A percentile compares a stretch with the other conserved stretches of the same genome.
Conservation (phyloP, 1,140 invertebrate species). For the Bombus picipes region DNA sequence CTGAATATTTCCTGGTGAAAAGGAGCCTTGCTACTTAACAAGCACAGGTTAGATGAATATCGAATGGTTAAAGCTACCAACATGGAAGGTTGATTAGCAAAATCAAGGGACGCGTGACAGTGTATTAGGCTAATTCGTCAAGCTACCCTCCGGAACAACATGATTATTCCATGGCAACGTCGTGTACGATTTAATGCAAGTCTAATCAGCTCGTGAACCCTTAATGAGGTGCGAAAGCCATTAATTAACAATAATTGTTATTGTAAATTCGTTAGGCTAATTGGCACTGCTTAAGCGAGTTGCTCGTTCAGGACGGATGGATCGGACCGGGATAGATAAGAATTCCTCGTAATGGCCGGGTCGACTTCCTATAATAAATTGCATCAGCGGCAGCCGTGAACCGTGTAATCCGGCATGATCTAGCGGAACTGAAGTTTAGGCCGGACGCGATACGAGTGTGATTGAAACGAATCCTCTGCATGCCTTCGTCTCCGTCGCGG, state of each 20-base stretch:
- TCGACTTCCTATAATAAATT: slow-evolving; percentile 4
- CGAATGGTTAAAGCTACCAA: too few species aligned
- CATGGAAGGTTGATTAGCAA: background rate
- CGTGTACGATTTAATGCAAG: background rate
- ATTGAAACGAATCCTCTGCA: background rate
- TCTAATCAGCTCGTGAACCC: slow-evolving; percentile 19
- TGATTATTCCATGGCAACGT: slow-evolving; percentile 6
- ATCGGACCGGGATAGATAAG: background rate
- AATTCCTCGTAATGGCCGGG: background rate
- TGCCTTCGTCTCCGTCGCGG: slow-evolving; percentile 58
- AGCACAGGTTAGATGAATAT: too few species aligned
- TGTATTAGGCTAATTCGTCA: background rate
- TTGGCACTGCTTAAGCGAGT: background rate
- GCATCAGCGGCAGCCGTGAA: background rate
- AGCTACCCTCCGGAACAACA: background rate
- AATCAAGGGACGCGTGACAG: background rate
- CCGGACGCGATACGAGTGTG: slow-evolving; percentile 13
- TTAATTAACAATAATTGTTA: slow-evolving; percentile 44
- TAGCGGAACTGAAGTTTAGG: slow-evolving; percentile 33
- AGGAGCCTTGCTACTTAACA: background rate
- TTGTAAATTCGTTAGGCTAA: slow-evolving; percentile 40
- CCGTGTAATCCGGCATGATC: slow-evolving; percentile 14
- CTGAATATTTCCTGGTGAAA: too few species aligned
- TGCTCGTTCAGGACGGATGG: background rate
- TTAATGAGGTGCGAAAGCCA: slow-evolving; percentile 21